These are phyloP conservation scores for Sebastes variabilis DNA, from an alignment of 2,797 vertebrate genomes.

Conservation along the genomic window DNA sequence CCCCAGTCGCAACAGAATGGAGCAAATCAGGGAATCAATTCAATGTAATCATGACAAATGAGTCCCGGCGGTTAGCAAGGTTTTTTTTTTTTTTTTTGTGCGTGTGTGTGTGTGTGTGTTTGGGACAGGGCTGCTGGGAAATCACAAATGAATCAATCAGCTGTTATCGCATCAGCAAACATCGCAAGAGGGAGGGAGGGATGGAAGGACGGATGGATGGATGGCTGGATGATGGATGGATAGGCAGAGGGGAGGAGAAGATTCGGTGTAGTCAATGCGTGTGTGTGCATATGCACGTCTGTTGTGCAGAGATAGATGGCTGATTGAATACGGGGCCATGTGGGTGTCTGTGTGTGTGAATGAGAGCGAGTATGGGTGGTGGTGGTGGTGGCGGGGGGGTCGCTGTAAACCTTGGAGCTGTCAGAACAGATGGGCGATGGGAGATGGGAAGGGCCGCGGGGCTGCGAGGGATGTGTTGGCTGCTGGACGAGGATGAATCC, in stretches of 20 bases:
- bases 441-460: slow-evolving; percentile 76
- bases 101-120: slow-evolving; percentile 21
- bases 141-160: slow-evolving; percentile 85
- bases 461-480: slow-evolving; percentile 52
- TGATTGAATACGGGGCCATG: slow-evolving; percentile 73
- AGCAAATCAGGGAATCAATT: slow-evolving; percentile 84
- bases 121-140: slow-evolving; percentile 68
- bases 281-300: slow-evolving; percentile 58
- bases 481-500: slow-evolving; percentile 58
- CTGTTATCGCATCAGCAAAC: slow-evolving; percentile 79
- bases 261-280: slow-evolving; percentile 25
- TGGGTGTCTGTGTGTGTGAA: slow-evolving; percentile 55
- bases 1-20: slow-evolving; percentile 64
- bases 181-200: slow-evolving; percentile 46
- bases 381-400: slow-evolving; percentile 20
- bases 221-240: slow-evolving; percentile 41
- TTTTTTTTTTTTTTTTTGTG: slow-evolving; percentile 24
- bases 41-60: slow-evolving; percentile 86
- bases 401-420: slow-evolving; percentile 88
- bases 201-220: slow-evolving; percentile 30
- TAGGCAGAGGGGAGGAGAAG: slow-evolving; percentile 46
- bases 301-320: slow-evolving; percentile 76
- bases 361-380: neutral
- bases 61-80: slow-evolving; percentile 66
- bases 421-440: slow-evolving; percentile 93